These are phyloP conservation scores for Panthera uncia DNA, from an alignment of 2,113 vertebrate genomes.

Conservation along the genomic window DNA sequence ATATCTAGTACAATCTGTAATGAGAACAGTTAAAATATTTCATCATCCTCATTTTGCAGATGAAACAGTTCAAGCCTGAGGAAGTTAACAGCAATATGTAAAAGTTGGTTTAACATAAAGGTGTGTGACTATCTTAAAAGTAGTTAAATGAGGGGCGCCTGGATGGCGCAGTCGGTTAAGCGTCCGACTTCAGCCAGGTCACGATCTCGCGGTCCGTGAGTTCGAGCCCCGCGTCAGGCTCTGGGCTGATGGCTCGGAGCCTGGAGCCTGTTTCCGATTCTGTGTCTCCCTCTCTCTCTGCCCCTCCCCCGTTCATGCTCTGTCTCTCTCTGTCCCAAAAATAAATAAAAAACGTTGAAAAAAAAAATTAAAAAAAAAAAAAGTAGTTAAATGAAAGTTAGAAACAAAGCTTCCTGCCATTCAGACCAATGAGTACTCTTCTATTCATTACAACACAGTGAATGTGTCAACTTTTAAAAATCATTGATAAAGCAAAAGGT, in stretches of 20 bases:
- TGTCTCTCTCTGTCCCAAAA: too few species aligned
- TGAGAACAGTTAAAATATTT: constrained; percentile 16
- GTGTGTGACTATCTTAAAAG: background rate
- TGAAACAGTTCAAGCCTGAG: background rate
- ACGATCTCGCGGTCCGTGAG: too few species aligned
- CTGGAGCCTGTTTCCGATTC: too few species aligned
- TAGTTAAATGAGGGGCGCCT: background rate
- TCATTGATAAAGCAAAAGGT: background rate
- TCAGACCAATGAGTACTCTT: background rate
- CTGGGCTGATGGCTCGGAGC: too few species aligned
- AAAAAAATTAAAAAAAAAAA: too few species aligned
- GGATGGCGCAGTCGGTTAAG: too few species aligned
- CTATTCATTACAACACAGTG: background rate
- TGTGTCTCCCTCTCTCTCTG: too few species aligned
- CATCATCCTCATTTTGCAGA: background rate
- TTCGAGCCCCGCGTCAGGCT: too few species aligned
- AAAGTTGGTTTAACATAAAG: background rate
- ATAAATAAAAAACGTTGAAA: too few species aligned
- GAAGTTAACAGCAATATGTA: background rate
- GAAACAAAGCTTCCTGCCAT: background rate
- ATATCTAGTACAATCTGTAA: background rate
- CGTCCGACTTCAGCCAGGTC: too few species aligned
- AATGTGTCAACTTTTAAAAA: background rate
- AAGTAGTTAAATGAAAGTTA: background rate
- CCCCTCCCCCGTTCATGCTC: too few species aligned